Conservation (phyloP, 2,797 vertebrate species). For the Leptoclinus maculatus region DNA sequence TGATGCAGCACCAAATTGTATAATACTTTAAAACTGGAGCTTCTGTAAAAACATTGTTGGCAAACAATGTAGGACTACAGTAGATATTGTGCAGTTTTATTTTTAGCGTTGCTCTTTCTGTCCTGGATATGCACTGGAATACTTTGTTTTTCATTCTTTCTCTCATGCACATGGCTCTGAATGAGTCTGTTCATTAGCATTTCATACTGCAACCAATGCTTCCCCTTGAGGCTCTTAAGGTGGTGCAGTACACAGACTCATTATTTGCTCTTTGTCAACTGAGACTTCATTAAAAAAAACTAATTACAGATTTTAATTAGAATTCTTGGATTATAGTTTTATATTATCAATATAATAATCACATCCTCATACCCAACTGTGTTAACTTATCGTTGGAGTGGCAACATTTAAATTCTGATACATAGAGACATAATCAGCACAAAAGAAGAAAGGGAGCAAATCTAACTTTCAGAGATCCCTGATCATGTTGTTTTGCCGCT, state of each 20-base stretch:
- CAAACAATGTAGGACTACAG: neutral
- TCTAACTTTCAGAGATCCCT: no score
- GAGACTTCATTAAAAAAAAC: slow-evolving; percentile 79
- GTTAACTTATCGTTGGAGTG: slow-evolving; percentile 45
- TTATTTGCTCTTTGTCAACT: slow-evolving; percentile 80
- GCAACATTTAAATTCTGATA: slow-evolving; percentile 31
- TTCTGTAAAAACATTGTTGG: neutral
- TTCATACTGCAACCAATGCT: slow-evolving; percentile 66
- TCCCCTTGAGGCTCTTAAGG: slow-evolving; percentile 69
- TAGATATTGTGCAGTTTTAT: neutral
- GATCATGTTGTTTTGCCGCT: no score
- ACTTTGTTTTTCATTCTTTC: slow-evolving; percentile 10
- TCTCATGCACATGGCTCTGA: slow-evolving; percentile 52
- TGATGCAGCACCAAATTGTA: neutral
- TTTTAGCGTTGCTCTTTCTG: slow-evolving; percentile 2
- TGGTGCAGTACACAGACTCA: slow-evolving; percentile 69
- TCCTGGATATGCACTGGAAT: slow-evolving; percentile 2
- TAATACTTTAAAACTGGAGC: neutral
- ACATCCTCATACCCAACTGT: slow-evolving; percentile 49
- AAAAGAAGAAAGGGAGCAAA: no score
- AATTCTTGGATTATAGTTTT: slow-evolving; percentile 74
- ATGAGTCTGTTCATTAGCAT: slow-evolving; percentile 77
- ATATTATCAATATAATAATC: slow-evolving; percentile 71
- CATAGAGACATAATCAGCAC: neutral
- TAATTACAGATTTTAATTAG: slow-evolving; percentile 84